Conservation (phyloP, 1,140 invertebrate species). For the Drosophila lini region DNA sequence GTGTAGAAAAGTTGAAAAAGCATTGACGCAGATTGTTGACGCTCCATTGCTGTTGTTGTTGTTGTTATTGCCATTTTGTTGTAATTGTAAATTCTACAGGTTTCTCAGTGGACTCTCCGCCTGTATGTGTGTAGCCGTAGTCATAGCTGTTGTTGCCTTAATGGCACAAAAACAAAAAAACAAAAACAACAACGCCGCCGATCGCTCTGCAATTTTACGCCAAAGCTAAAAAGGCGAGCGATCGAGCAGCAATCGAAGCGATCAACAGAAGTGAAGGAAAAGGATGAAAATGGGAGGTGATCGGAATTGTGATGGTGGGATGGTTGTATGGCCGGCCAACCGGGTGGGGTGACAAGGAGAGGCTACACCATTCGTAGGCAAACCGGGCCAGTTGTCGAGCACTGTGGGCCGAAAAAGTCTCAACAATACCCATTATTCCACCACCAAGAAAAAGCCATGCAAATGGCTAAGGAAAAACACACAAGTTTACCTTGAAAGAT, state of each 20-base stretch:
- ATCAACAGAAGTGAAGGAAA: conserved; percentile 50
- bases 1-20: conserved; percentile 25
- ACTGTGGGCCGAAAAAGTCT: conserved; percentile 21
- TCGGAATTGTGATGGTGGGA: conserved; percentile 4
- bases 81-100: conserved; percentile 81
- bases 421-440: conserved; percentile 16
- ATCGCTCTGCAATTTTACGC: conserved; percentile 73
- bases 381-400: conserved; percentile 40
- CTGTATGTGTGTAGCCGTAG: conserved; percentile 17
- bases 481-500: conserved; percentile 25
- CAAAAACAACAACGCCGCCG: conserved; percentile 32
- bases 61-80: conserved; percentile 52
- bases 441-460: background rate
- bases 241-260: conserved; percentile 66
- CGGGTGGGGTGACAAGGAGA: conserved; percentile 31
- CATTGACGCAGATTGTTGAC: conserved; percentile 69
- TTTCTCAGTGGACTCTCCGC: conserved; percentile 47
- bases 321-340: background rate
- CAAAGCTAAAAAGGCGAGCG: conserved; percentile 77
- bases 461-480: conserved; percentile 4
- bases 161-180: conserved; percentile 49
- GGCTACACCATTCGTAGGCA: conserved; percentile 47
- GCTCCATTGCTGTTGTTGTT: conserved; percentile 17
- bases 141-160: conserved; percentile 70
- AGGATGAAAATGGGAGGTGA: conserved; percentile 27